phyloP scores from a whole-genome alignment of 2,113 vertebrate species.

The Boleophthalmus pectinirostris region DNA sequence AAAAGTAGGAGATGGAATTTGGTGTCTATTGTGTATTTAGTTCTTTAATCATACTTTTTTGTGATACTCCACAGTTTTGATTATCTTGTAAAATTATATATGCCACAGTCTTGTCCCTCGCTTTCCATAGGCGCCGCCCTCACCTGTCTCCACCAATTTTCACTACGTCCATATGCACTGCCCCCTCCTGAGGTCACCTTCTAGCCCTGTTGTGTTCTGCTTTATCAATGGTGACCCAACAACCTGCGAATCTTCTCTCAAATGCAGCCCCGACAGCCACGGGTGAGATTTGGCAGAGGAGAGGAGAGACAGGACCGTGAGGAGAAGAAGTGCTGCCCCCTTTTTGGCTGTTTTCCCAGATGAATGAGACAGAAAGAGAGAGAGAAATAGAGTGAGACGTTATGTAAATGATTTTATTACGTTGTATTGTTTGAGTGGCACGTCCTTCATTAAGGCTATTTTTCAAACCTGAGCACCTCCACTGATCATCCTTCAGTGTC shows the following conservation, averaged over 20 bases:
- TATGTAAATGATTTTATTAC: conserved; percentile 69
- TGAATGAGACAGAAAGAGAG: conserved; percentile 55
- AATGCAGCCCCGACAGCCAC: conserved; percentile 66
- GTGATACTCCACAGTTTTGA: no score
- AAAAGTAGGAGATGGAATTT: no score
- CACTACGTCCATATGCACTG: neutral
- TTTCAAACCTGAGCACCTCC: neutral
- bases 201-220: conserved; percentile 14
- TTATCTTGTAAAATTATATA: no score
- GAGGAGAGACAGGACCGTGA: neutral
- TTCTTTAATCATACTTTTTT: no score
- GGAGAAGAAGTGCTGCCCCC: conserved; percentile 32
- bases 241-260: conserved; percentile 49
- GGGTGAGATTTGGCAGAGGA: conserved; percentile 56
- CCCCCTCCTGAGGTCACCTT: conserved; percentile 5
- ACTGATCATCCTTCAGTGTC: neutral
- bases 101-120: neutral
- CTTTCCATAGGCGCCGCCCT: neutral
- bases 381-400: conserved; percentile 1
- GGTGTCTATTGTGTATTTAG: no score
- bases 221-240: conserved; percentile 51
- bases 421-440: conserved; percentile 54
- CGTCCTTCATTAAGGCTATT: conserved; percentile 4
- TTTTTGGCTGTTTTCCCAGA: conserved; percentile 72
- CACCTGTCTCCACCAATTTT: neutral